Base-by-base conservation (phyloP, 2,888 invertebrate genomes). In the Mythimna albipuncta region DNA sequence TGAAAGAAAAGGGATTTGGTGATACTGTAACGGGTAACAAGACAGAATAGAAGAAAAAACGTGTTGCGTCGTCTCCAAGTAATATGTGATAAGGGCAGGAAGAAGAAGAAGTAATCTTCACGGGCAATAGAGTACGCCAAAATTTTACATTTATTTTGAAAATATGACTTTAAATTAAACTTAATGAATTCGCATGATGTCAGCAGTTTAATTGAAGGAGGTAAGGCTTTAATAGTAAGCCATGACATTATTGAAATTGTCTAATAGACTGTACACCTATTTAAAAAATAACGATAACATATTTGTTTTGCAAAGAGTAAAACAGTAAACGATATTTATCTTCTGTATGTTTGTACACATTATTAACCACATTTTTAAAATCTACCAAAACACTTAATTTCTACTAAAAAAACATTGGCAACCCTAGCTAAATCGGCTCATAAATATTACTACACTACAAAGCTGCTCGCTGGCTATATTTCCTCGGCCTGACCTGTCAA, bases 361-460 rank as follows among this genome's bases (percentile, higher is more conserved):
- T 6, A 50, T 7, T 13, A 19, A 50, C 6, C 19, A 16, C 19
- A 19, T 52, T 52, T 52, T n/a, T 52, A 52, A 47, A 47, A 47
- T 47, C 16, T 47, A 47, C 47, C 16, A 47, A 19, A 47, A 19
- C 47, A 47, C 47, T 4, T 19, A 16, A n/a, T 52, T 7, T 52
- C 50, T n/a, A n/a, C 9, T n/a, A 52, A n/a, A 52, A 50, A 52
- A 19, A 52, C 19, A n/a, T 9, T 52, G 50, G 50, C 50, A 52
- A 52, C 50, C 19, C n/a, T 52, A n/a, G 9, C n/a, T n/a, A 7
- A 2, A 52, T 52, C 50, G 50, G 38, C 63, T 74, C 69, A 64
- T 82, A 81, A 84, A 84, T 77, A 74, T 77, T 38, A 63, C 26
- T 38, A 63, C 26, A 55, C 50, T 13, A 64, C 58, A 32, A 55